These are phyloP conservation scores for Phymorhynchus buccinoides DNA, from an alignment of 1,140 invertebrate genomes.

Conservation along the genomic window DNA sequence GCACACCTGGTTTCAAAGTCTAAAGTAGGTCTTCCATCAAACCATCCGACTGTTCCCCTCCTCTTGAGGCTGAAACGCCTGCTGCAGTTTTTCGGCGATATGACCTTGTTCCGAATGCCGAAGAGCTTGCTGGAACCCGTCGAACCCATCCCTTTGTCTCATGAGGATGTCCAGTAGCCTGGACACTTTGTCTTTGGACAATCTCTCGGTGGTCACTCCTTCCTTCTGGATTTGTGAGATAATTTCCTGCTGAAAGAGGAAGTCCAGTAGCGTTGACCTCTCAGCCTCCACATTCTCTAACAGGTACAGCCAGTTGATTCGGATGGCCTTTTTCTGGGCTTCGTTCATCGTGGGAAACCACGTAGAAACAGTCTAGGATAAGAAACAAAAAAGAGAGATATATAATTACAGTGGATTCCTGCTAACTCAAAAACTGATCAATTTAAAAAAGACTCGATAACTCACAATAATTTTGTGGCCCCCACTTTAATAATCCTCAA, in stretches of 20 bases:
- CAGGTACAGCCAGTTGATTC: neutral
- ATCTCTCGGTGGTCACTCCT: neutral
- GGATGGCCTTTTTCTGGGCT: neutral
- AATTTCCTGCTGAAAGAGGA: neutral
- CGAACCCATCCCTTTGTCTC: neutral
- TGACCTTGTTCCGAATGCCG: neutral
- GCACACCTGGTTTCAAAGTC: no score
- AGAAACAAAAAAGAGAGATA: no score
- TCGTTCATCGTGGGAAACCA: conserved; percentile 19
- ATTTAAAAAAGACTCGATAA: no score
- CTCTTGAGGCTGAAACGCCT: neutral
- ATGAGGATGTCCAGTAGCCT: conserved; percentile 7
- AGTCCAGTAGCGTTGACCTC: neutral
- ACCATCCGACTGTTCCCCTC: no score
- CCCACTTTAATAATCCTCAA: no score
- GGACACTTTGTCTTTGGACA: neutral
- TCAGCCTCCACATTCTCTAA: neutral
- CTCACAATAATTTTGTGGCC: no score
- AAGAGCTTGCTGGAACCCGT: neutral
- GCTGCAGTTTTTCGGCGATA: neutral
- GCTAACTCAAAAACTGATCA: no score
- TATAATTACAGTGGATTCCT: no score
- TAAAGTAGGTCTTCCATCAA: neutral
- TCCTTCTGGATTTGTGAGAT: neutral
- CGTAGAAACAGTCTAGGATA: neutral